Evolutionary conservation across 2,113 vertebrate species (phyloP).

Genomic region (Felis chaus): DNA sequence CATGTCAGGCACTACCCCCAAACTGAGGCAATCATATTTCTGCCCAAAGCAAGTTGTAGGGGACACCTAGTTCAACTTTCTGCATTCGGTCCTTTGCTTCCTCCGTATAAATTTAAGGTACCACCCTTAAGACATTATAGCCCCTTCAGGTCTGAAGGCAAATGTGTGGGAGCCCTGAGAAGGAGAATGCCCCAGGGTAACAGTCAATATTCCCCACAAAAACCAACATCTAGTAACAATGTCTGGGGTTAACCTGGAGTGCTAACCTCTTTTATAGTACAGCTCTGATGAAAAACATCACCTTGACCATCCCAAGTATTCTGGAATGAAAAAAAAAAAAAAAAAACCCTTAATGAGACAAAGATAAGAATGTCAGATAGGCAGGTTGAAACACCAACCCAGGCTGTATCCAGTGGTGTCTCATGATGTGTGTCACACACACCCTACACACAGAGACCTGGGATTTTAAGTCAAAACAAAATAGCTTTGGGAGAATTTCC

Average conservation of each 20-base stretch:
- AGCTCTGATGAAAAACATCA: background rate
- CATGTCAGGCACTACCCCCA: background rate
- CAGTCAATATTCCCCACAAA: background rate
- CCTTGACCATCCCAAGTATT: background rate
- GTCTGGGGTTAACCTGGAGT: background rate
- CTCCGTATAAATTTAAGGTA: background rate
- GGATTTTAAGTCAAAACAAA: background rate
- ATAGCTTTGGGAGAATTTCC: background rate
- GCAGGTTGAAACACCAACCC: background rate
- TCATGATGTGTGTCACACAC: accelerated
- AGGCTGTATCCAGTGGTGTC: background rate
- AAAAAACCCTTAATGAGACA: background rate
- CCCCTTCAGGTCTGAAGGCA: background rate
- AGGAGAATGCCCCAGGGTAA: background rate
- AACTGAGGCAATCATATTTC: background rate
- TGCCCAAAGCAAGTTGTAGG: background rate
- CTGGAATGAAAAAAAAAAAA: background rate
- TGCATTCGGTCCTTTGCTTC: background rate
- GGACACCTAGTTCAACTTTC: background rate
- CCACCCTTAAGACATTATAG: background rate
- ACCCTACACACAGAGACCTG: background rate
- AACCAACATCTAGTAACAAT: background rate
- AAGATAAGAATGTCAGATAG: background rate
- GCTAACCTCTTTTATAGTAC: background rate
- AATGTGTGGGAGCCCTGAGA: background rate